Base-by-base conservation (phyloP, 1,140 invertebrate species). In the Eulimnadia texana region DNA sequence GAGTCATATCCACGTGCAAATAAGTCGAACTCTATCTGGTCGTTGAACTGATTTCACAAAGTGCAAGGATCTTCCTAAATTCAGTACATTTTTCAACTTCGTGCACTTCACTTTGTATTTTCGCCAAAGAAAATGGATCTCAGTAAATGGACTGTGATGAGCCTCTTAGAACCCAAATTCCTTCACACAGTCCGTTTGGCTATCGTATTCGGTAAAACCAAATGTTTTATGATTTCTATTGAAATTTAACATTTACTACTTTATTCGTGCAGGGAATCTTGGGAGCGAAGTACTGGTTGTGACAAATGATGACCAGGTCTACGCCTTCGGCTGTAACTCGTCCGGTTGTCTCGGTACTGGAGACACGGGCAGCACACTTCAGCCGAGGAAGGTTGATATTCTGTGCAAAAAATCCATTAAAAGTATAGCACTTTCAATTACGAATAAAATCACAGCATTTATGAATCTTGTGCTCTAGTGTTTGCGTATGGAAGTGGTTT, bases 401-500 rank as follows among this genome's bases (percentile, higher is more conserved):
- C 68, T 85, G 0, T 82, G 79, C 63, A 74, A 77, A 53, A 84
- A 82, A 68, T 72, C 73, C 20, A 76, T 84, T 56, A 73, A 77
- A 59, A 70, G 72, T 73, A 64, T 47, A 23, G 52, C 9, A 24
- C 13, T 50, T 10, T 60, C 10, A 60, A 20, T 25, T 23, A 50
- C 58, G 3, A 53, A 49, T 49, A 58, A 27, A 16, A 22, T 22
- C 23, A 62, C 16, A 11, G 53, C 61, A 50, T 64, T 55, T 19
- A 58, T 42, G 33, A 54, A 50, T 61, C 20, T 50, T 54, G 24
- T 54, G 13, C 58, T 55, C 27, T 53, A 70, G 78, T 77, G 27
- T 79, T 85, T 68, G 77, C 80, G 2, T 82, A 80, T 75, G 82
- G 82, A 3, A 81, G 77, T 72, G 81, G 82, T 24, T 81, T 82